phyloP scores from a whole-genome alignment of 2,888 invertebrate species.

The Calliphora vomitoria region DNA sequence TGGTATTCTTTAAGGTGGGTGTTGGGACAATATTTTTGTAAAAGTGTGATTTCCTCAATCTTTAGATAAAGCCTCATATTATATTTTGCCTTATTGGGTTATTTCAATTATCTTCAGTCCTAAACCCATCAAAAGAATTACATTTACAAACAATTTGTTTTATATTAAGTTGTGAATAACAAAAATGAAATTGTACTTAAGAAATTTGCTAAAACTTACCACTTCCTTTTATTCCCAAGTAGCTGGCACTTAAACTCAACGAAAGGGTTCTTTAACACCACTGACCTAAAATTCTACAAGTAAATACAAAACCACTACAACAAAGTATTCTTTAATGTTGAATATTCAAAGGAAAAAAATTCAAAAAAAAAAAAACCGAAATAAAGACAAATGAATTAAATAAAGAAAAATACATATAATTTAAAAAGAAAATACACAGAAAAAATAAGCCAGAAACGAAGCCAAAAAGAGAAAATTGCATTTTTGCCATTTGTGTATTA shows the following conservation, averaged over 20 bases:
- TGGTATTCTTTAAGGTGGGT: too few species aligned
- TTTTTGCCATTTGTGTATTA: slow-evolving; percentile 71
- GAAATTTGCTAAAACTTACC: neutral
- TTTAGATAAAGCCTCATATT: too few species aligned
- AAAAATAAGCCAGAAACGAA: slow-evolving; percentile 28
- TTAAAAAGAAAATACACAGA: neutral
- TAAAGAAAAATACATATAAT: slow-evolving; percentile 30
- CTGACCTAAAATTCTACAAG: slow-evolving; percentile 49
- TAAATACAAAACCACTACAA: slow-evolving; percentile 38
- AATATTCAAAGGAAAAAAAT: slow-evolving; percentile 20
- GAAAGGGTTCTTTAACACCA: slow-evolving; percentile 44
- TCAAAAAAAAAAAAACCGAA: neutral
- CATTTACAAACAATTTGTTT: too few species aligned
- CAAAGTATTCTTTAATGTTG: slow-evolving; percentile 46
- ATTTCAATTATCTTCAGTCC: too few species aligned
- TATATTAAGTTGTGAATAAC: neutral
- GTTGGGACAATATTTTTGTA: too few species aligned
- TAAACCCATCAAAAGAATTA: too few species aligned
- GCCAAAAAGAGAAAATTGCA: slow-evolving; percentile 65
- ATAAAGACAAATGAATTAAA: slow-evolving; percentile 57
- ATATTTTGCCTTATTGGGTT: too few species aligned
- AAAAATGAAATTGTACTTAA: neutral
- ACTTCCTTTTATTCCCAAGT: slow-evolving; percentile 12
- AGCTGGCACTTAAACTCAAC: neutral
- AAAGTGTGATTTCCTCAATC: too few species aligned